phyloP scores from a whole-genome alignment of 2,113 vertebrate genomes.

The Microcebus jonahi region DNA sequence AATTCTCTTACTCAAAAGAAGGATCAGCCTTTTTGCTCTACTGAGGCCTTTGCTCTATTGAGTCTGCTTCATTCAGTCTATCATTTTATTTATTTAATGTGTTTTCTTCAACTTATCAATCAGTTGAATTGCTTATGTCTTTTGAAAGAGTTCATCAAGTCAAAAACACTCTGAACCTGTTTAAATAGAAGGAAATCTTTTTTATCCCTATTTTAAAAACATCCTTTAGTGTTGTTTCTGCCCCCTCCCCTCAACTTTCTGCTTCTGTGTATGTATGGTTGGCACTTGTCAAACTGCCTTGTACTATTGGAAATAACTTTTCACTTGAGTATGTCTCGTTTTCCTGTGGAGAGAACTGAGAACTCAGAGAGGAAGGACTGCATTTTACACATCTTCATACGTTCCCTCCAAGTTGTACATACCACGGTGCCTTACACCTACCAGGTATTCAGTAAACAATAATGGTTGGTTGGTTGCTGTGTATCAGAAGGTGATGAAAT shows the following conservation, averaged over 20 bases:
- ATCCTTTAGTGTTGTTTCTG: background rate
- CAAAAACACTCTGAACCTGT: background rate
- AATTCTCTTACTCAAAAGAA: background rate
- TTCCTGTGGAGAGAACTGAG: background rate
- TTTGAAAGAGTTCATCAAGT: background rate
- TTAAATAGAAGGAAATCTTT: background rate
- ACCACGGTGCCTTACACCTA: background rate
- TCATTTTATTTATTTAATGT: too few species aligned
- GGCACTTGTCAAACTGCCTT: background rate
- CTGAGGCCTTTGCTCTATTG: background rate
- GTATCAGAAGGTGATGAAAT: background rate
- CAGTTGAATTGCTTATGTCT: background rate
- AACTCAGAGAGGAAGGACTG: background rate
- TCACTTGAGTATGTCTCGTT: background rate
- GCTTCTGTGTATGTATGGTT: accelerated
- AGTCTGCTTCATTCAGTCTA: background rate
- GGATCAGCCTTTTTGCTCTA: background rate
- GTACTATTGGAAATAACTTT: background rate
- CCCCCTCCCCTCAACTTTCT: background rate
- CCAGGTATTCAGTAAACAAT: background rate
- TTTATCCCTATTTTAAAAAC: background rate
- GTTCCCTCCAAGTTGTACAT: too few species aligned
- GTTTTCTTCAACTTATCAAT: too few species aligned
- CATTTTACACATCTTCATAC: accelerated
- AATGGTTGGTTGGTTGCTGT: background rate